Evolutionary conservation across 2,888 invertebrate species (phyloP).

Genomic region (Stenodera caucasica): DNA sequence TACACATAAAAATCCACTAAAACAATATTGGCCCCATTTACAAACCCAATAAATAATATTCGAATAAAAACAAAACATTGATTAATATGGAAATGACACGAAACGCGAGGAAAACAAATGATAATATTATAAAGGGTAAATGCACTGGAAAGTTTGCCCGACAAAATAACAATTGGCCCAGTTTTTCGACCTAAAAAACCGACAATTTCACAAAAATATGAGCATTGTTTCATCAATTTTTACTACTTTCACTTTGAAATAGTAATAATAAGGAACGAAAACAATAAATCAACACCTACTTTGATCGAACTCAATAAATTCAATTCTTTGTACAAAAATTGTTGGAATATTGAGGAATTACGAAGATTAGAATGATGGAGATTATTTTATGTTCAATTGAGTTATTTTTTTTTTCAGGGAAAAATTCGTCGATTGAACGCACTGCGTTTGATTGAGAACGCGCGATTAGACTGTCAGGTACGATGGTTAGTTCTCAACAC

Average conservation of each 20-base stretch:
- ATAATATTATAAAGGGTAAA: slow-evolving; percentile 1
- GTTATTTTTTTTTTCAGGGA: background rate
- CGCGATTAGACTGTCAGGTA: slow-evolving; percentile 39
- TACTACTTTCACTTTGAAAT: background rate
- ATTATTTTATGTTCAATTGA: background rate
- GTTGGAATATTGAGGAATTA: too few relatives aligned
- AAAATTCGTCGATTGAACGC: background rate
- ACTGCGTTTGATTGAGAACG: slow-evolving; percentile 28
- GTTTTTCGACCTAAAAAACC: slow-evolving; percentile 10
- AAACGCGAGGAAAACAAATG: background rate
- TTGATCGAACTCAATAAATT: background rate
- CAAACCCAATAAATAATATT: background rate
- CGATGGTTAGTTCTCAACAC: slow-evolving; percentile 34
- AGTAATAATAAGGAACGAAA: background rate
- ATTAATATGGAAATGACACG: background rate
- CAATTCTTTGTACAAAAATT: background rate
- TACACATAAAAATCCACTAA: too few relatives aligned
- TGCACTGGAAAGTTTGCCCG: slow-evolving; percentile 22
- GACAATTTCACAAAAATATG: background rate
- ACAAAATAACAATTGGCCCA: slow-evolving; percentile 22
- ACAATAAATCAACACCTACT: background rate
- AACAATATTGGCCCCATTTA: background rate
- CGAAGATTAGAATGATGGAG: too few relatives aligned
- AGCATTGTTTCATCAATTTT: background rate
- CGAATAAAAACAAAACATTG: background rate